phyloP scores from a whole-genome alignment of 2,888 invertebrate genomes.

The Acleris sparsana region DNA sequence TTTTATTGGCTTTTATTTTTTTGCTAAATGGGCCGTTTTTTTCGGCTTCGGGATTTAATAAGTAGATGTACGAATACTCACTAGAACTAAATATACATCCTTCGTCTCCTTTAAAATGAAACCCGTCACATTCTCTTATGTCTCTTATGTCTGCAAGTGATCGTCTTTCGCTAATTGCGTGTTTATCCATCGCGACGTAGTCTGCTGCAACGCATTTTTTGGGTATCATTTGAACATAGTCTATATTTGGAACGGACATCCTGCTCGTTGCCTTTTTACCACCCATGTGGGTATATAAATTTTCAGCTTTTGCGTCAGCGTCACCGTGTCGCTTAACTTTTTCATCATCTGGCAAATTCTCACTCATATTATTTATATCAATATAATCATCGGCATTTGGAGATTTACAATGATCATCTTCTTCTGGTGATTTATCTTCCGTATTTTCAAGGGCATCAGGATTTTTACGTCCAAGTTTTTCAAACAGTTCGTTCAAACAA shows the following conservation, averaged over 20 bases:
- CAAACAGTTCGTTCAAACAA: slow-evolving; percentile 16
- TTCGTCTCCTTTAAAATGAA: slow-evolving; percentile 58
- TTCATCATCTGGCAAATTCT: slow-evolving; percentile 55
- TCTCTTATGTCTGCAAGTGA: slow-evolving; percentile 8
- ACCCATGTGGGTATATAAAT: slow-evolving; percentile 6
- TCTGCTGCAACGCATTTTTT: slow-evolving; percentile 9
- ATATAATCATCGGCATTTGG: not conserved
- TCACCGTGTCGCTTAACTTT: slow-evolving; percentile 43
- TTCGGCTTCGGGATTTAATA: slow-evolving; percentile 51
- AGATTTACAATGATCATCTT: slow-evolving; percentile 2
- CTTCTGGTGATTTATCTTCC: not conserved
- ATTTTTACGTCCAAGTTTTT: slow-evolving; percentile 15
- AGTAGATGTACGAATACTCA: slow-evolving; percentile 57
- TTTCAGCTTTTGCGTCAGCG: slow-evolving; percentile 13
- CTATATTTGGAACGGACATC: slow-evolving; percentile 23
- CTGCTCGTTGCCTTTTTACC: not conserved
- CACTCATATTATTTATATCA: slow-evolving; percentile 3
- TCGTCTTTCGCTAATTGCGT: slow-evolving; percentile 2
- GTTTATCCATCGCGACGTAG: slow-evolving; percentile 16
- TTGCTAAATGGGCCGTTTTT: slow-evolving; percentile 57
- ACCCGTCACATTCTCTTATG: slow-evolving; percentile 37
- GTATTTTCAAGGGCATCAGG: not conserved
- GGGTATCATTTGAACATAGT: slow-evolving; percentile 16
- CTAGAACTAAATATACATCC: slow-evolving; percentile 55
- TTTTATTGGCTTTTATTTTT: slow-evolving; percentile 50